A percentile compares a stretch with the other conserved stretches of the same genome.
Conservation (phyloP, 2,113 vertebrate species). For the Strix uralensis region DNA sequence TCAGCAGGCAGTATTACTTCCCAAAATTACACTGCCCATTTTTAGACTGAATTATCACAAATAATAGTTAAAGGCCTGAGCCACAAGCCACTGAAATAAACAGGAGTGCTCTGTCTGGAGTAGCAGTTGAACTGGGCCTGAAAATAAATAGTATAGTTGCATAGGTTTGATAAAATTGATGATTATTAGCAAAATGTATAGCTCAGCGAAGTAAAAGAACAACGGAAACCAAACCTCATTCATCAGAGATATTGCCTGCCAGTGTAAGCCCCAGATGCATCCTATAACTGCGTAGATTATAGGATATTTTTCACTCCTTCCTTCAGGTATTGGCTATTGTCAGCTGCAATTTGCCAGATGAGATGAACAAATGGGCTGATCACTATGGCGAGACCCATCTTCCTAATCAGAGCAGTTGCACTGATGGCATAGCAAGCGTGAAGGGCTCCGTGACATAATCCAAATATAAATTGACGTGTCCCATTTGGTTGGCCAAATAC, state of each 20-base stretch:
- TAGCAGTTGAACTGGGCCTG: background rate
- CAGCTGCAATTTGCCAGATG: background rate
- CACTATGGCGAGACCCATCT: background rate
- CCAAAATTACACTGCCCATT: background rate
- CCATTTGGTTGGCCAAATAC: background rate
- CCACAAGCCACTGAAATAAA: background rate
- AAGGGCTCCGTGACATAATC: background rate
- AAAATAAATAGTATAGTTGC: background rate
- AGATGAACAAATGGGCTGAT: conserved; percentile 11
- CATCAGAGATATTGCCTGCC: background rate
- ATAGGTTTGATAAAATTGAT: background rate
- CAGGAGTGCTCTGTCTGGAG: background rate
- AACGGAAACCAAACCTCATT: background rate
- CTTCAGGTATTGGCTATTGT: conserved; percentile 11
- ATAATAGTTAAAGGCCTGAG: background rate
- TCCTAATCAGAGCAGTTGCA: background rate
- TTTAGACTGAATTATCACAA: background rate
- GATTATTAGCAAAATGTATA: background rate
- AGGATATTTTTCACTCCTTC: conserved; percentile 22
- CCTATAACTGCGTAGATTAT: background rate
- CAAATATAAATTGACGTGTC: background rate
- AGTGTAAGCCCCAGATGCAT: background rate
- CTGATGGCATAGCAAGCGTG: background rate
- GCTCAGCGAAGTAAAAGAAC: background rate
- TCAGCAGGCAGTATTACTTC: background rate